Base-by-base conservation (phyloP, 2,888 invertebrate species). In the Tineola bisselliella region DNA sequence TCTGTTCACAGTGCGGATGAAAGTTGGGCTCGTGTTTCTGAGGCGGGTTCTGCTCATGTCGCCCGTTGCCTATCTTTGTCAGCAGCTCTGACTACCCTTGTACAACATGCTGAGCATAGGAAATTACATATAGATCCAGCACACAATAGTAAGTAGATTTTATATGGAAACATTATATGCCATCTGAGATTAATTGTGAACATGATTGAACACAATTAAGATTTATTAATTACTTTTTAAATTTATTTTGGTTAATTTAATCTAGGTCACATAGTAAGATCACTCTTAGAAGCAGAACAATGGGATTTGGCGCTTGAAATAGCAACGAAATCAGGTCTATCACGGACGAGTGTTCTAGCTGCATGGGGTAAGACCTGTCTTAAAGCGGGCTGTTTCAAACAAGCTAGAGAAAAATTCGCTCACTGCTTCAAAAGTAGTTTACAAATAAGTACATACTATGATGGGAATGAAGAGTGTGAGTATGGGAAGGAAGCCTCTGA, bases 281-380 rank as follows among this genome's bases (percentile, higher is more conserved):
- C 91, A 54, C 79, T 97, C 4, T 87, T 96, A n/a, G 92, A 94
- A 76, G 91, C 92, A 0, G 96, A 97, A 71, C 91, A 95, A 71
- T 95, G 96, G 93, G 89, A 91, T 62, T 76, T 96, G 48, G 97
- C 94, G 0, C 71, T 94, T 61, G 93, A 94, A 70, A 92, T 97
- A 52, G 95, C 96, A 1, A 93, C 96, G 0, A 97, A 97, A 80
- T 93, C 92, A 63, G 96, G 96, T 0, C 81, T 95, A 15, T 91
- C 95, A 15, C 89, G 91, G 8, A 89, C 90, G 68, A 92, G 94
- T 44, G 94, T 97, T 0, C 92, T 96, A 88, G 93, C 93, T 0
- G 93, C 94, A 0, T 96, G 96, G 94, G 97, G 96, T 0, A 91
- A 95, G 70, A 92, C 93, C 12, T 94, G 92, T 65, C 80, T 95